Percentiles rank a stretch among this genome's conserved stretches.
Conservation (phyloP, 2,113 vertebrate species). For the Channa argus region DNA sequence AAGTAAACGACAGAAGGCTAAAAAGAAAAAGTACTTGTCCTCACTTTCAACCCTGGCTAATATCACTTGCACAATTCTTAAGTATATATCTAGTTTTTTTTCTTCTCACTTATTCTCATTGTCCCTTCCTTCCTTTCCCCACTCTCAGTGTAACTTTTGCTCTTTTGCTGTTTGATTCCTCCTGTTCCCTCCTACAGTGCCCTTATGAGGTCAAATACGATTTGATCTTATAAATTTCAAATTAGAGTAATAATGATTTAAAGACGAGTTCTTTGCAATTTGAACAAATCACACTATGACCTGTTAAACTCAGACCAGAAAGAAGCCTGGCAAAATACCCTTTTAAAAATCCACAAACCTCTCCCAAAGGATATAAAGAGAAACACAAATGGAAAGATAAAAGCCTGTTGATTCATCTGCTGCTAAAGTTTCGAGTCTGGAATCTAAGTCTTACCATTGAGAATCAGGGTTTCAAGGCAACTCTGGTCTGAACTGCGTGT, state of each 20-base stretch:
- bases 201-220: background rate
- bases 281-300: background rate
- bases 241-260: background rate
- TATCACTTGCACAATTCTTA: conserved; percentile 63
- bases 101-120: conserved; percentile 58
- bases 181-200: conserved; percentile 32
- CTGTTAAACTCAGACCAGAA: background rate
- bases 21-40: conserved; percentile 77
- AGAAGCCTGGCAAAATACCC: background rate
- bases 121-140: conserved; percentile 20
- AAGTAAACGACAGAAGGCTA: conserved; percentile 74
- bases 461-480: too few relatives aligned
- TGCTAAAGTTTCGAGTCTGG: too few relatives aligned
- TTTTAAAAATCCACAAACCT: too few relatives aligned
- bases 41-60: conserved; percentile 76
- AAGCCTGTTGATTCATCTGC: background rate
- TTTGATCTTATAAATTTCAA: too few relatives aligned
- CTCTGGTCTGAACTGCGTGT: too few relatives aligned
- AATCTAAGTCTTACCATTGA: too few relatives aligned
- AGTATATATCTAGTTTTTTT: conserved; percentile 51
- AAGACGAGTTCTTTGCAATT: background rate
- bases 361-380: too few relatives aligned
- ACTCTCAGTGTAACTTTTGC: conserved; percentile 26
- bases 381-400: background rate
- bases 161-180: conserved; percentile 31